Evolutionary conservation across 2,797 vertebrate species (phyloP).

Genomic region (Mycteria americana): DNA sequence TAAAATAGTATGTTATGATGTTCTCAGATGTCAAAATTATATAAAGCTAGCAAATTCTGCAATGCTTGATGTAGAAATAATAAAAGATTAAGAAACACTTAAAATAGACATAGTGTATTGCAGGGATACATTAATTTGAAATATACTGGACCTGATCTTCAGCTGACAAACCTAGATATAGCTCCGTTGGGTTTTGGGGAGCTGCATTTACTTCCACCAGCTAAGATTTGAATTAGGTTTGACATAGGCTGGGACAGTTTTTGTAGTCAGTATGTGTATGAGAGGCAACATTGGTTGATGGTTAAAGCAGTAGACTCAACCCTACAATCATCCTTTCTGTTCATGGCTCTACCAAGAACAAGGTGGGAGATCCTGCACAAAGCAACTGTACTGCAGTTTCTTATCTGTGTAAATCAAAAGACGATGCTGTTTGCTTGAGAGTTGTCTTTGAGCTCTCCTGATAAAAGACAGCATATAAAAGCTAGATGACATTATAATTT

Average conservation of each 20-base stretch:
- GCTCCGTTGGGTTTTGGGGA: background rate
- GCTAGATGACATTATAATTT: background rate
- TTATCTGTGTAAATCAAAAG: background rate
- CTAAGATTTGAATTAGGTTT: background rate
- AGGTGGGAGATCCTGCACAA: background rate
- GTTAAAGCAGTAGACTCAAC: background rate
- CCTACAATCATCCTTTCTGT: background rate
- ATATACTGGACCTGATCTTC: background rate
- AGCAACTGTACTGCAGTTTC: background rate
- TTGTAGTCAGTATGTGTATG: background rate
- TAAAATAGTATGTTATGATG: background rate
- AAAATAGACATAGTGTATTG: background rate
- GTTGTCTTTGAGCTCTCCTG: background rate
- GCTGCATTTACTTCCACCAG: background rate
- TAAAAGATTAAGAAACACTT: conserved; percentile 25
- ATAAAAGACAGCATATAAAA: background rate
- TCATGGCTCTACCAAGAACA: background rate
- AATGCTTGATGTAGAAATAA: background rate
- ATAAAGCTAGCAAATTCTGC: background rate
- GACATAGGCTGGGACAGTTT: background rate
- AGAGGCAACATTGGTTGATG: accelerated
- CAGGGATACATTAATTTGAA: background rate
- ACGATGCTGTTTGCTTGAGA: background rate
- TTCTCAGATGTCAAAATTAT: background rate
- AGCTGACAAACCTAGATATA: background rate